A percentile compares a stretch with the other conserved stretches of the same genome.
Evolutionary conservation across 2,113 vertebrate species (phyloP).

Genomic region (Limnothrissa miodon): DNA sequence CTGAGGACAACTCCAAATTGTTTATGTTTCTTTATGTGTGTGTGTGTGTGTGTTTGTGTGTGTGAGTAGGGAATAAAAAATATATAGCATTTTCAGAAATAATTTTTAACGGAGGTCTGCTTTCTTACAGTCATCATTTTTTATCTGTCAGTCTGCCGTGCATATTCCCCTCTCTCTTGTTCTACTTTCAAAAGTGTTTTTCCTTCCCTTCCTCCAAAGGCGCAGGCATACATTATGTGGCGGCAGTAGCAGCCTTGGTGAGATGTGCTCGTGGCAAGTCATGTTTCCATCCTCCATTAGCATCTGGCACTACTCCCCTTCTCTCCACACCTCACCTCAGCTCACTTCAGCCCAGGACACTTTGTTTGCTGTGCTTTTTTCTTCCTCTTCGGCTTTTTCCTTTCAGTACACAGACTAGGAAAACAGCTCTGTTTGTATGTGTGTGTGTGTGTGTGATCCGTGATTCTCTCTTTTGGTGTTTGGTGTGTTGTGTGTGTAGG

Average conservation of each 20-base stretch:
- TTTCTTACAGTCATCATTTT: slow-evolving; percentile 16
- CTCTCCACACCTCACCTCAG: not conserved
- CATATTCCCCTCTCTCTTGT: not conserved
- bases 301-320: not conserved
- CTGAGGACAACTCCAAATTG: not conserved
- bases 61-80: not conserved
- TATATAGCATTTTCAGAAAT: not conserved
- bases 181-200: slow-evolving; percentile 14
- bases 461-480: not conserved
- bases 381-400: not conserved
- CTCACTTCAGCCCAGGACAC: not conserved
- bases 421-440: not conserved
- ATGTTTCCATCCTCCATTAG: not conserved
- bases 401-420: not conserved
- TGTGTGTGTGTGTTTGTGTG: too few species aligned
- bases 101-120: not conserved
- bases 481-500: not conserved
- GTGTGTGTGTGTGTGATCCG: slow-evolving; percentile 10
- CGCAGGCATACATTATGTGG: too few species aligned
- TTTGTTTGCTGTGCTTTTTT: not conserved
- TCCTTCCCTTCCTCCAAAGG: slow-evolving; percentile 8
- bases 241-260: not conserved
- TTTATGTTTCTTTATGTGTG: too few species aligned
- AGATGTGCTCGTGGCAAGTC: not conserved
- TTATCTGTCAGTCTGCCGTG: not conserved